phyloP scores from a whole-genome alignment of 2,797 vertebrate species.

The Peromyscus nudipes region DNA sequence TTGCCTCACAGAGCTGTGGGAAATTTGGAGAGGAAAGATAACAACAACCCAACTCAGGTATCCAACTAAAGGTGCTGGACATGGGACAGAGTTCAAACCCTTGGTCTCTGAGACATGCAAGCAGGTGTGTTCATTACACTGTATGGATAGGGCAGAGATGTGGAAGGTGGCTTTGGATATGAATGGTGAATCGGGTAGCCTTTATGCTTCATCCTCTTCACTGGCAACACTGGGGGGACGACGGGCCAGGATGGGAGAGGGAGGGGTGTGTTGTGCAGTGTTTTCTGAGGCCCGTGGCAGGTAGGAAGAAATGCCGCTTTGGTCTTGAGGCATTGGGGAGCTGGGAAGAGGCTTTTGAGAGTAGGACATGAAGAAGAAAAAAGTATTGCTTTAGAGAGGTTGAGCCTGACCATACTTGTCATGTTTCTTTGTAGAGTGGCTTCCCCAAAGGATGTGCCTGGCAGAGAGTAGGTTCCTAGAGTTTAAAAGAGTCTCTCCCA shows the following conservation, averaged over 20 bases:
- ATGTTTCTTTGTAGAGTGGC: neutral
- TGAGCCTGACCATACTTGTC: neutral
- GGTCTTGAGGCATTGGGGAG: neutral
- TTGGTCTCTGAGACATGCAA: neutral
- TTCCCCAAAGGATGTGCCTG: neutral
- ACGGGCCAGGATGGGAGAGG: neutral
- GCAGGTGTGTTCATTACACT: neutral
- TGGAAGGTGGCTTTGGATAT: neutral
- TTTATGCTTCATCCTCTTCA: neutral
- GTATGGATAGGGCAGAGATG: neutral
- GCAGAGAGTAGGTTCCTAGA: neutral
- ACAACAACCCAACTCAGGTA: neutral
- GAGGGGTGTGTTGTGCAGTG: neutral
- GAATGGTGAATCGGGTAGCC: neutral
- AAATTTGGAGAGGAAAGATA: neutral
- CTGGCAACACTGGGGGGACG: neutral
- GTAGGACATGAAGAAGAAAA: neutral
- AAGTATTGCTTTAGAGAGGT: neutral
- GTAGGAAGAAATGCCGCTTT: neutral
- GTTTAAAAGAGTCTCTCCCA: neutral
- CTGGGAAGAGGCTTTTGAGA: neutral
- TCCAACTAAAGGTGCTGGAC: neutral
- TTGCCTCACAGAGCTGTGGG: neutral
- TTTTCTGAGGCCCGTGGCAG: neutral
- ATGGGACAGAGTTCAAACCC: neutral